These are phyloP conservation scores for Samia ricini DNA, from an alignment of 1,140 invertebrate species.

Conservation along the genomic window DNA sequence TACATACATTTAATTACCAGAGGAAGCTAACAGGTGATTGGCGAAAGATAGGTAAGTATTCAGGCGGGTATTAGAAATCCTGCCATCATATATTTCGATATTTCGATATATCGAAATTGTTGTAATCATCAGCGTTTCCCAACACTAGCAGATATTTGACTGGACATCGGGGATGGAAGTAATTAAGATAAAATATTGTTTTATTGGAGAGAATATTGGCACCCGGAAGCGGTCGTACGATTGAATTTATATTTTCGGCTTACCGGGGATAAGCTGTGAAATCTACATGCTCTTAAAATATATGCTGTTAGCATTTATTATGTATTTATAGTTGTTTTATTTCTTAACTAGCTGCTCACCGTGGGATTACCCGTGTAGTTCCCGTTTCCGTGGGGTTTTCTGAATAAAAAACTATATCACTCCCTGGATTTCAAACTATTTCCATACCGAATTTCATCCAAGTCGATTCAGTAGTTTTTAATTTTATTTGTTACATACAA, in stretches of 20 bases:
- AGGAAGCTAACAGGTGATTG: too few species aligned
- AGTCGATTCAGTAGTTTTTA: too few species aligned
- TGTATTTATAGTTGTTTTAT: not conserved
- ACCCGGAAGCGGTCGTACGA: not conserved
- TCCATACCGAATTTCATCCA: too few species aligned
- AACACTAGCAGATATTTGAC: conserved; percentile 7
- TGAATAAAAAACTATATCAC: too few species aligned
- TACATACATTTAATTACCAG: too few species aligned
- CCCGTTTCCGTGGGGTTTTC: too few species aligned
- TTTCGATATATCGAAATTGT: not conserved
- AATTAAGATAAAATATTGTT: conserved; percentile 17
- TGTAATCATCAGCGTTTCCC: not conserved
- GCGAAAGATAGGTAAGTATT: too few species aligned
- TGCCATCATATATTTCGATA: not conserved
- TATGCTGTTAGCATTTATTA: not conserved
- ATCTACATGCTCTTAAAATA: not conserved
- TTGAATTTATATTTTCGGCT: conserved; percentile 3
- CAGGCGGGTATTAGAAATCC: not conserved
- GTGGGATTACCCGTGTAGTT: too few species aligned
- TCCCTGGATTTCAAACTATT: too few species aligned
- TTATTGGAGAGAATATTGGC: conserved; percentile 9
- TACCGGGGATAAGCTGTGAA: not conserved
- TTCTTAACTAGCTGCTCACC: not conserved
- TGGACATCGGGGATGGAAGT: conserved; percentile 12
- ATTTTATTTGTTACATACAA: too few species aligned